A percentile compares a stretch with the other conserved stretches of the same genome.
These are phyloP conservation scores for Paracentrotus lividus DNA, from an alignment of 53 echinoderm and acorn worm genomes.

Conservation along the genomic window DNA sequence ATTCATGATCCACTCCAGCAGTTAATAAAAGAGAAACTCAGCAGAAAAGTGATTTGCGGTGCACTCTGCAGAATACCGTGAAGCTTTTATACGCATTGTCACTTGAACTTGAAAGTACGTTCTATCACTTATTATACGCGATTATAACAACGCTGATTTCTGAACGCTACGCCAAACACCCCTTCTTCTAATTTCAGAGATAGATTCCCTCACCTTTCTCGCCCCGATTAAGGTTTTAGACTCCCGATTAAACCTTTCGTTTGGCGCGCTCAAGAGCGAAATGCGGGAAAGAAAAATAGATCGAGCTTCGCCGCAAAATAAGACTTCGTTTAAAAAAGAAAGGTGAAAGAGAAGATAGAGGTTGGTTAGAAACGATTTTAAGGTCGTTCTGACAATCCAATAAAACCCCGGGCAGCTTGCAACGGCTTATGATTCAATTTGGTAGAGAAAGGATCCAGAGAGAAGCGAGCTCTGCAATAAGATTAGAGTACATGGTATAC, in stretches of 20 bases:
- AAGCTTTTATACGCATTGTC: not conserved
- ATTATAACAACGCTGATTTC: slow-evolving; percentile 55
- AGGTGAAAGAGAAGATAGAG: slow-evolving; percentile 17
- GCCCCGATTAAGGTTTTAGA: slow-evolving; percentile 59
- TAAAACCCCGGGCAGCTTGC: slow-evolving; percentile 68
- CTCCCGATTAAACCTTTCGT: slow-evolving; percentile 54
- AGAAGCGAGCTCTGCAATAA: slow-evolving; percentile 28
- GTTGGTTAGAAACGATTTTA: slow-evolving; percentile 62
- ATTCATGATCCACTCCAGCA: not conserved
- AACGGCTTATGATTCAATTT: slow-evolving; percentile 83
- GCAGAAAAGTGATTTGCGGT: not conserved
- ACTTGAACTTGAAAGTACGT: slow-evolving; percentile 54
- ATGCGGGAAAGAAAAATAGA: not conserved
- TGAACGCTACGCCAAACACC: slow-evolving; percentile 57
- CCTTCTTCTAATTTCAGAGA: not conserved
- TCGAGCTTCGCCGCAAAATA: not conserved
- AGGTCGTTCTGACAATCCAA: slow-evolving; percentile 77
- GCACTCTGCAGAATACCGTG: not conserved
- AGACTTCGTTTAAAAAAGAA: slow-evolving; percentile 7
- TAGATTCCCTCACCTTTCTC: slow-evolving; percentile 41
- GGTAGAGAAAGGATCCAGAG: slow-evolving; percentile 59
- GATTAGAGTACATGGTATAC: slow-evolving; percentile 57
- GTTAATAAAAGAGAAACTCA: not conserved
- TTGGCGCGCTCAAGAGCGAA: slow-evolving; percentile 2
- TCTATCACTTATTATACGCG: slow-evolving; percentile 51